Conservation (phyloP, 2,888 invertebrate genomes). For the Rhopalosiphum nymphaeae region DNA sequence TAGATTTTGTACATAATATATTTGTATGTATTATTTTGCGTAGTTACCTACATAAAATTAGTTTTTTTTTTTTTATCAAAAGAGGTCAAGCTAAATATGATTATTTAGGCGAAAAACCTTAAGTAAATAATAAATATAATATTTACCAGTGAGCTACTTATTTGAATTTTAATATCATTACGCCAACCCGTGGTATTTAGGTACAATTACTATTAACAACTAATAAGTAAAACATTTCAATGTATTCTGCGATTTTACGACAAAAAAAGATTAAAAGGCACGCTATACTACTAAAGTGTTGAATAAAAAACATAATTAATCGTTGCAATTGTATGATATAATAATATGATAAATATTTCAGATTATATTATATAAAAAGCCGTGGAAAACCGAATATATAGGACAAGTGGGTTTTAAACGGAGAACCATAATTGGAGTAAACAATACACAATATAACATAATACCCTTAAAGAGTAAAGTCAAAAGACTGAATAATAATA, state of each 20-base stretch:
- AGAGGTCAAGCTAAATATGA: neutral
- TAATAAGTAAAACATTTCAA: neutral
- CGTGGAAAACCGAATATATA: neutral
- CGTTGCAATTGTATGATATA: neutral
- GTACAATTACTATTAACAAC: neutral
- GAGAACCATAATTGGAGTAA: constrained; percentile 9
- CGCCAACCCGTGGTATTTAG: neutral
- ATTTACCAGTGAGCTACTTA: neutral
- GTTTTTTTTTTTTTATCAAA: neutral
- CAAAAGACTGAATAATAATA: constrained; percentile 3
- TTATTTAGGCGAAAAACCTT: neutral
- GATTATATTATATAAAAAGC: neutral
- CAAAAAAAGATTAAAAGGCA: neutral
- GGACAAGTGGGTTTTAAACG: constrained; percentile 27
- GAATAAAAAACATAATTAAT: constrained; percentile 15
- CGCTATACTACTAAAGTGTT: neutral
- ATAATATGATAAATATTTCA: constrained; percentile 26
- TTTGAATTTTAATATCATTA: neutral
- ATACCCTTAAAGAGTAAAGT: constrained; percentile 10
- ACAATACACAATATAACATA: constrained; percentile 1
- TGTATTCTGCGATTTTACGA: neutral
- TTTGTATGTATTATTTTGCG: neutral
- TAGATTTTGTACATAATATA: neutral
- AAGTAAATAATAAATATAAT: neutral
- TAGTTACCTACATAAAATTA: neutral